Conservation (phyloP, 2,888 invertebrate genomes). For the Bombylius major region DNA sequence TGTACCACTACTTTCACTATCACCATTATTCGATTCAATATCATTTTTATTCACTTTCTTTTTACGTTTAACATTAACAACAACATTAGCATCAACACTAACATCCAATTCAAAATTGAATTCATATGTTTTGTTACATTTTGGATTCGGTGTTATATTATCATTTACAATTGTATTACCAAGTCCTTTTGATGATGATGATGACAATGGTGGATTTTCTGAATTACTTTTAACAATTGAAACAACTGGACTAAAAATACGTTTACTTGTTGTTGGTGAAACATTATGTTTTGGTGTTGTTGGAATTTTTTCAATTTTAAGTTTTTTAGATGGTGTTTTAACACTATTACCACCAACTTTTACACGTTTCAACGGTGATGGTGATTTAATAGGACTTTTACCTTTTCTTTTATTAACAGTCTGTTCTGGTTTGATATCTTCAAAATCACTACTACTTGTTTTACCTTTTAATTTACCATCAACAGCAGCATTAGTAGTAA, state of each 20-base stretch:
- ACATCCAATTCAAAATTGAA: constrained; percentile 36
- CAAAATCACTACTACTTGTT: not conserved
- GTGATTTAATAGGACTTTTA: not conserved
- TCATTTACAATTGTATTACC: constrained; percentile 33
- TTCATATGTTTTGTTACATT: constrained; percentile 31
- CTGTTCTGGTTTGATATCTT: not conserved
- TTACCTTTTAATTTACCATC: not conserved
- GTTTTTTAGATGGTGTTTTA: not conserved
- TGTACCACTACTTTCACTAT: not conserved
- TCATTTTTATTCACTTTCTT: constrained; percentile 18
- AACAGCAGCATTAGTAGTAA: not conserved
- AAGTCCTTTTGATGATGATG: not conserved
- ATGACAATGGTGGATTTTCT: constrained; percentile 17
- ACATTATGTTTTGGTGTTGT: not conserved
- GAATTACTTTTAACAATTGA: constrained; percentile 4
- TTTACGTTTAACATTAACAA: constrained; percentile 35
- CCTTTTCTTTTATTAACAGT: not conserved
- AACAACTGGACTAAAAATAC: constrained; percentile 27
- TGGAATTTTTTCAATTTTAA: not conserved
- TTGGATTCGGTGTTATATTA: constrained; percentile 28
- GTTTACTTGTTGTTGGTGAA: constrained; percentile 5
- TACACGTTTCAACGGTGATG: not conserved
- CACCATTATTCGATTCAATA: not conserved
- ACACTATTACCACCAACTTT: constrained; percentile 9
- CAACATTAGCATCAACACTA: constrained; percentile 36